Conservation (phyloP, 2,113 vertebrate genomes). For the Anhinga anhinga region DNA sequence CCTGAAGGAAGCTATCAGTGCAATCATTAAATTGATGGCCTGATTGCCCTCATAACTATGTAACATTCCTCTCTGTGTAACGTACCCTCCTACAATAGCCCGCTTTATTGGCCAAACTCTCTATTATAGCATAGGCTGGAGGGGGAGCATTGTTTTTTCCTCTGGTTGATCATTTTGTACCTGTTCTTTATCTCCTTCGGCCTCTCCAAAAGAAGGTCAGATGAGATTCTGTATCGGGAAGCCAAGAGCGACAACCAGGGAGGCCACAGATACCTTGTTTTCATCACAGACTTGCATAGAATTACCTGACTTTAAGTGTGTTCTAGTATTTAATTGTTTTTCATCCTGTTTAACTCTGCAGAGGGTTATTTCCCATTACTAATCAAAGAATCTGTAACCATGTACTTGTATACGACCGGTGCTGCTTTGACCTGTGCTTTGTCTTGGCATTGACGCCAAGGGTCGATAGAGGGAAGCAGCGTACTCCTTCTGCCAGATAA, state of each 20-base stretch:
- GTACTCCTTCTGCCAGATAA: background rate
- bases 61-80: background rate
- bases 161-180: background rate
- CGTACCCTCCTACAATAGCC: background rate
- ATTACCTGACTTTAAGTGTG: background rate
- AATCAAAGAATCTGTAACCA: background rate
- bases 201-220: background rate
- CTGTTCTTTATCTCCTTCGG: background rate
- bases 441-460: background rate
- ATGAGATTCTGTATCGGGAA: background rate
- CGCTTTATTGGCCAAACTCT: background rate
- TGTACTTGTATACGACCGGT: background rate
- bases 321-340: background rate
- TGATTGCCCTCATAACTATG: rapidly evolving
- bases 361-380: background rate
- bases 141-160: background rate
- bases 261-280: background rate
- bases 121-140: background rate
- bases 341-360: background rate
- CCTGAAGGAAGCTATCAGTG: background rate
- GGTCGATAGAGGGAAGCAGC: slow-evolving; percentile 4
- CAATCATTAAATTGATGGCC: background rate
- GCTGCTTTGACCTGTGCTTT: background rate
- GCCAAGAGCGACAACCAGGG: background rate
- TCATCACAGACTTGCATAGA: background rate